Percentiles rank a stretch among this genome's conserved stretches.
phyloP scores from a whole-genome alignment of 2,113 vertebrate genomes.

The Burhinus oedicnemus region DNA sequence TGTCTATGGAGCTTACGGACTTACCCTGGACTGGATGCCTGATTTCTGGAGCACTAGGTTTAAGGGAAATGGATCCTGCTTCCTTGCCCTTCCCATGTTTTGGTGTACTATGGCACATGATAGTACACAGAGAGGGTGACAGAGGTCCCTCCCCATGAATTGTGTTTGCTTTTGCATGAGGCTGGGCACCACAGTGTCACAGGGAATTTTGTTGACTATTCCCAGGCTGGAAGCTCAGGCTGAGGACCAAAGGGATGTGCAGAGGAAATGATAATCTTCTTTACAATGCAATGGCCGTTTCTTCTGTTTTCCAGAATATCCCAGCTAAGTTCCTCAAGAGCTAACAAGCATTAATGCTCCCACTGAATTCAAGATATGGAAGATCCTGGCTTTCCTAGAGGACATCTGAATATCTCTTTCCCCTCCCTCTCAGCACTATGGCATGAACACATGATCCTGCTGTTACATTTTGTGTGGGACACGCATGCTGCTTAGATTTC shows the following conservation, averaged over 20 bases:
- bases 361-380: neutral
- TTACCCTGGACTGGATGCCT: neutral
- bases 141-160: no score
- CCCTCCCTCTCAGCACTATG: neutral
- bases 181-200: neutral
- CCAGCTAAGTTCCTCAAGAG: neutral
- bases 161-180: neutral
- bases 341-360: neutral
- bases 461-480: rapidly evolving
- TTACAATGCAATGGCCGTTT: neutral
- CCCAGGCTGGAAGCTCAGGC: neutral
- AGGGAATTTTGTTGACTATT: neutral
- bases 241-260: neutral
- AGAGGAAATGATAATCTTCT: neutral
- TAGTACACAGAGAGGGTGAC: neutral
- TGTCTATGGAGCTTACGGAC: neutral
- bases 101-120: neutral
- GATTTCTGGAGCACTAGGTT: neutral
- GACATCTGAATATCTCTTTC: no score
- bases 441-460: rapidly evolving
- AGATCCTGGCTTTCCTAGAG: neutral
- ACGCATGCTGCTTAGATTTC: neutral
- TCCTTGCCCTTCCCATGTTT: neutral
- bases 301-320: neutral
- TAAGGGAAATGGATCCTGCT: neutral